A percentile compares a stretch with the other conserved stretches of the same genome.
phyloP scores from a whole-genome alignment of 2,797 vertebrate species.

The Bufotes viridis region DNA sequence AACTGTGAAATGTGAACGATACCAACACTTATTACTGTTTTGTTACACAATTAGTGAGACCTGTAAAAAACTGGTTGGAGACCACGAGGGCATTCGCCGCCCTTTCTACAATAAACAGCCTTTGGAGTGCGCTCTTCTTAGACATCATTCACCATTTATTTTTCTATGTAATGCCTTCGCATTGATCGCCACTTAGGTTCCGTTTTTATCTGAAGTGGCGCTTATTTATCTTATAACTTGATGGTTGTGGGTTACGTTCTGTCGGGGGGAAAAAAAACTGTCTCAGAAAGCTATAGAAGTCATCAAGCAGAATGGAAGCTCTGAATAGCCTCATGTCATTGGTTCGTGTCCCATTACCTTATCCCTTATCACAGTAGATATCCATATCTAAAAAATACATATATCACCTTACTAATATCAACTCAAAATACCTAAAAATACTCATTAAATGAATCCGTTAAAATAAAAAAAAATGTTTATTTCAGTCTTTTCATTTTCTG shows the following conservation, averaged over 20 bases:
- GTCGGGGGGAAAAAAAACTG: not conserved
- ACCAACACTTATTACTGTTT: slow-evolving; percentile 53
- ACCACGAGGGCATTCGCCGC: slow-evolving; percentile 64
- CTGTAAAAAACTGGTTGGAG: slow-evolving; percentile 66
- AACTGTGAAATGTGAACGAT: slow-evolving; percentile 41
- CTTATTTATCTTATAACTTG: slow-evolving; percentile 23
- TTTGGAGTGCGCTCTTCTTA: slow-evolving; percentile 1
- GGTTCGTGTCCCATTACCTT: not conserved
- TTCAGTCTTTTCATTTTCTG: too few relatives aligned
- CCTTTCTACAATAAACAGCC: slow-evolving; percentile 63
- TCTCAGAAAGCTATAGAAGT: not conserved
- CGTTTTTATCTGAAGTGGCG: slow-evolving; percentile 5
- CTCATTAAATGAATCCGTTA: too few relatives aligned
- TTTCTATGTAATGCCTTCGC: slow-evolving; percentile 8
- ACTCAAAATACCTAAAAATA: too few relatives aligned
- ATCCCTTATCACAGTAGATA: not conserved
- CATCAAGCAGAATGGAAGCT: not conserved
- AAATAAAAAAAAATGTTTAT: too few relatives aligned
- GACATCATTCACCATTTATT: slow-evolving; percentile 33
- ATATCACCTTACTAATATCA: not conserved
- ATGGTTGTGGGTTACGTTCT: not conserved
- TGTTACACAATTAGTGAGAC: slow-evolving; percentile 55
- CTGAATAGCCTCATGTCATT: too few relatives aligned
- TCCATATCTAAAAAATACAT: not conserved
- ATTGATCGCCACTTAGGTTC: not conserved